Percentiles rank a stretch among this genome's conserved stretches.
These are phyloP conservation scores for Trissonchulus latispiculum DNA, from an alignment of 2,888 invertebrate species.

Conservation along the genomic window DNA sequence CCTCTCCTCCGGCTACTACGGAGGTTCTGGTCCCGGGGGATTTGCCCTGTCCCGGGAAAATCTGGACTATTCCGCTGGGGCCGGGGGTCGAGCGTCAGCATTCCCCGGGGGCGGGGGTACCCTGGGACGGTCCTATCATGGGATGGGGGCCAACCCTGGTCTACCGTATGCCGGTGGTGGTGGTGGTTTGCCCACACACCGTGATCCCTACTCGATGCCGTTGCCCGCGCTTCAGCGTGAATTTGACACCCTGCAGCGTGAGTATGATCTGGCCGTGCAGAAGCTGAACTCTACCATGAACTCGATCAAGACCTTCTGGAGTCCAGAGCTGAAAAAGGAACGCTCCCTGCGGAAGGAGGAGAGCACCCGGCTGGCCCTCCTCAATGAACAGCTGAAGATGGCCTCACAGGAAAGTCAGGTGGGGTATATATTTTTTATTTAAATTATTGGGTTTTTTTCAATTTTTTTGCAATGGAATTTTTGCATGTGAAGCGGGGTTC, in stretches of 20 bases:
- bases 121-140: not conserved
- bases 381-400: constrained; percentile 44
- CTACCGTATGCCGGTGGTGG: too few relatives aligned
- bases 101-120: too few relatives aligned
- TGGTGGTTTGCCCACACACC: constrained; percentile 12
- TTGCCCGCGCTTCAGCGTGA: constrained; percentile 64
- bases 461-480: too few relatives aligned
- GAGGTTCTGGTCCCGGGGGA: too few relatives aligned
- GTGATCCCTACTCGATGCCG: constrained; percentile 25
- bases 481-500: too few relatives aligned
- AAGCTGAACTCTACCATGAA: constrained; percentile 98
- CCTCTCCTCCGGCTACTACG: not conserved
- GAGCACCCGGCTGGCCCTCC: constrained; percentile 89
- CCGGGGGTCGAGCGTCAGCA: not conserved
- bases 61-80: not conserved
- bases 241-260: constrained; percentile 77
- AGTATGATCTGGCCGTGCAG: constrained; percentile 87
- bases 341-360: constrained; percentile 91
- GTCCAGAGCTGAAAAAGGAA: constrained; percentile 97
- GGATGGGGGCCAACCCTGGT: not conserved
- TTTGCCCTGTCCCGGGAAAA: too few relatives aligned
- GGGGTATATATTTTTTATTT: too few relatives aligned
- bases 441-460: too few relatives aligned
- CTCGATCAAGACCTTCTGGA: constrained; percentile 99
- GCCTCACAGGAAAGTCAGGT: constrained; percentile 24